Percentiles rank a stretch among this genome's conserved stretches.
These are phyloP conservation scores for Perithous albicinctus DNA, from an alignment of 2,888 invertebrate species.

Conservation along the genomic window DNA sequence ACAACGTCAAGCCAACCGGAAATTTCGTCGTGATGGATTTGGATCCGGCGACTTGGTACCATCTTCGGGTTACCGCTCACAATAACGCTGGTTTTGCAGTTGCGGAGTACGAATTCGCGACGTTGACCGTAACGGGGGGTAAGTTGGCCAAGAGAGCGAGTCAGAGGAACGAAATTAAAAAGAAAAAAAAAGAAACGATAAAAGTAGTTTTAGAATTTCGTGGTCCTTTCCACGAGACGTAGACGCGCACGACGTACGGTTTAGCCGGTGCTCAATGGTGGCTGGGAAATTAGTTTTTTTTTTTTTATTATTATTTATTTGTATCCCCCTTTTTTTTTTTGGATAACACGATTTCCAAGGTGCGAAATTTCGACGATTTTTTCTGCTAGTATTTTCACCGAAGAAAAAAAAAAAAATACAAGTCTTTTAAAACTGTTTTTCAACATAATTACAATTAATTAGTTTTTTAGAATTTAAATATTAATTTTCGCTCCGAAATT, in stretches of 20 bases:
- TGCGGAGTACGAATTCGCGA: conserved; percentile 98
- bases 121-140: conserved; percentile 97
- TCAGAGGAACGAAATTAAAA: conserved; percentile 55
- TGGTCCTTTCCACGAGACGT: conserved; percentile 41
- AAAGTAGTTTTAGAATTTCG: conserved; percentile 21
- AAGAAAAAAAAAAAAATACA: too few species aligned
- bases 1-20: conserved; percentile 95
- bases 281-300: conserved; percentile 69
- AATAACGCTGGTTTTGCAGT: conserved; percentile 98
- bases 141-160: conserved; percentile 81
- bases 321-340: not conserved
- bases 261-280: conserved; percentile 72
- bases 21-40: conserved; percentile 96
- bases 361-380: too few species aligned
- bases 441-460: too few species aligned
- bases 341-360: too few species aligned
- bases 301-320: conserved; percentile 48
- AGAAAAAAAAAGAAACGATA: too few species aligned
- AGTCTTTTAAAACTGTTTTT: too few species aligned
- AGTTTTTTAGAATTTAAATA: too few species aligned
- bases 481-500: too few species aligned
- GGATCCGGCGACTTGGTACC: conserved; percentile 97
- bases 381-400: too few species aligned
- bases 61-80: conserved; percentile 95
- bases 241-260: conserved; percentile 35